These are phyloP conservation scores for Craseonycteris thonglongyai DNA, from an alignment of 2,113 vertebrate species.

Conservation along the genomic window DNA sequence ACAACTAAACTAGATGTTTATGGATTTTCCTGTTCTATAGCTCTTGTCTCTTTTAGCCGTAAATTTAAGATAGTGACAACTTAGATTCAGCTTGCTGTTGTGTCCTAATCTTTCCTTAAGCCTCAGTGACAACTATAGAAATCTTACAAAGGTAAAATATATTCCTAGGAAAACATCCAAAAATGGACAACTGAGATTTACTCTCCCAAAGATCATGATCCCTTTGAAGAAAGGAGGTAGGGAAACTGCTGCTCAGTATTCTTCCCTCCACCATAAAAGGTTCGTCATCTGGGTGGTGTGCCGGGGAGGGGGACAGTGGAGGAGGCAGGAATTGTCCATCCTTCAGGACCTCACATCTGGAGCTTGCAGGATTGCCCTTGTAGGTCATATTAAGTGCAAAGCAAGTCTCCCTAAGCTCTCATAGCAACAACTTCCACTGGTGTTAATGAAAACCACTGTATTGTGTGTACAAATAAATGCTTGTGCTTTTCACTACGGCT, in stretches of 20 bases:
- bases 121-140: not conserved
- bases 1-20: not conserved
- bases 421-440: not conserved
- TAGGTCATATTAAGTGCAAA: not conserved
- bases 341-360: not conserved
- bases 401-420: not conserved
- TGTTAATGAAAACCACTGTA: not conserved
- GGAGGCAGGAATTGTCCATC: not conserved
- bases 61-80: not conserved
- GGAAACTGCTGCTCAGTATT: not conserved
- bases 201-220: not conserved
- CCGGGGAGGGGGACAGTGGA: not conserved
- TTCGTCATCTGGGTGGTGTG: not conserved
- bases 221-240: not conserved
- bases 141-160: not conserved
- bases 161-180: not conserved
- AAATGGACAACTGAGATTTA: not conserved
- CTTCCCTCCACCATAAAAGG: not conserved
- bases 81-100: not conserved
- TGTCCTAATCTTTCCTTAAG: not conserved
- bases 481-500: not conserved
- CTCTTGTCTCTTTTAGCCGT: not conserved
- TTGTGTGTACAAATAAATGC: not conserved
- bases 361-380: not conserved
- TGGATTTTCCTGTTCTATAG: not conserved